Base-by-base conservation (phyloP, 2,888 invertebrate species). In the Bembecia ichneumoniformis region DNA sequence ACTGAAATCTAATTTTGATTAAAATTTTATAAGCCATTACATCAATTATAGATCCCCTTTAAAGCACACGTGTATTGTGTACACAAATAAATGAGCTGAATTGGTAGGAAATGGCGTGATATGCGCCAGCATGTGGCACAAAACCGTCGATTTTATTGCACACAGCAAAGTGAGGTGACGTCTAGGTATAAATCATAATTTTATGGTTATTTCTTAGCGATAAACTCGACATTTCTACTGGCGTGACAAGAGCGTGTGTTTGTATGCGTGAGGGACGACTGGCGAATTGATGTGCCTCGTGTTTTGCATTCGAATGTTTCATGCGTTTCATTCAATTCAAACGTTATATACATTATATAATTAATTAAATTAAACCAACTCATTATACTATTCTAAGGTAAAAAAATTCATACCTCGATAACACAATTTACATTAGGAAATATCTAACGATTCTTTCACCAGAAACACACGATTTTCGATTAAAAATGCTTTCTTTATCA, bases 181-280 rank as follows among this genome's bases (percentile, higher is more conserved):
- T 28, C 71, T 71, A 74, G 74, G 79, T 70, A 77, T 82, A 82
- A 82, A 81, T 81, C 81, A 82, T 74, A 73, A 66, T 74, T 80
- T 82, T 82, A 80, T 78, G 75, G 74, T 68, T 76, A 74, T 79
- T 28, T 74, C 70, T 64, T 64, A 60, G 70, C 77, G 70, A 82
- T 82, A 80, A 78, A 77, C 60, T 58, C 59, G 63, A 67, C 68
- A 58, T 66, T 68, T 66, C 64, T 63, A 64, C 58, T 59, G 61
- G 57, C 51, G 61, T 57, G 47, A 57, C 52, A 44, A 51, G 56
- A 59, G 63, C 60, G 63, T 57, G 58, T 57, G 61, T 56, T 62
- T 64, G 60, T 49, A 52, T 50, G 56, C 57, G 59, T 59, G 57
- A 51, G 50, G 40, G 44, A 35, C 44, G 43, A 43, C n/a, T 17